Evolutionary conservation across 2,113 vertebrate genomes (phyloP).

Genomic region (Lophius piscatorius): DNA sequence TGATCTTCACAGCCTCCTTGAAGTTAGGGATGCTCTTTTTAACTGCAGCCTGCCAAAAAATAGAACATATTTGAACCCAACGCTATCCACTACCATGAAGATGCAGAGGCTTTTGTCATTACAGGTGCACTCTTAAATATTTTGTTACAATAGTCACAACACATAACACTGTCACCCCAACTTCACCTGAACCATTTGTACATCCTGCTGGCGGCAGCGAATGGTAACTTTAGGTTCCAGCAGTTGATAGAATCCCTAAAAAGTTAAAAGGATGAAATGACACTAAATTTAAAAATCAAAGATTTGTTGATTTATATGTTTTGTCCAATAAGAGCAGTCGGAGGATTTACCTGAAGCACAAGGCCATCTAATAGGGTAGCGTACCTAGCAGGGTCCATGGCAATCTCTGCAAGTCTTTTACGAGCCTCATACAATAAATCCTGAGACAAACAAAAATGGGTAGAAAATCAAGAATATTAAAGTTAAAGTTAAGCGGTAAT

Average conservation of each 20-base stretch:
- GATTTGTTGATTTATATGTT: not conserved
- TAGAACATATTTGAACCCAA: conserved; percentile 1
- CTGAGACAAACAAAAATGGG: conserved; percentile 66
- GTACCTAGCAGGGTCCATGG: conserved; percentile 87
- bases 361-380: conserved; percentile 88
- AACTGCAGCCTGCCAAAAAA: conserved; percentile 81
- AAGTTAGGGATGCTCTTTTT: conserved; percentile 88
- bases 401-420: conserved; percentile 84
- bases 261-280: not conserved
- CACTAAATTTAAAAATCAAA: not conserved
- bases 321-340: not conserved
- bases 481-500: too few relatives aligned
- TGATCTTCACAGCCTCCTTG: conserved; percentile 87
- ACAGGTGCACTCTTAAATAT: not conserved
- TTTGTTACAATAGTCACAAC: not conserved
- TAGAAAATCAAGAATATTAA: too few relatives aligned
- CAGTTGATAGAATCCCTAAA: conserved; percentile 92
- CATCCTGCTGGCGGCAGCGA: conserved; percentile 89
- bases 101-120: not conserved
- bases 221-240: conserved; percentile 88
- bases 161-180: not conserved
- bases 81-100: not conserved
- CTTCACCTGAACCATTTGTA: conserved; percentile 89
- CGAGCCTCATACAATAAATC: conserved; percentile 91
- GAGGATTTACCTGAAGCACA: conserved; percentile 86